These are phyloP conservation scores for Coptodon rendalli DNA, from an alignment of 2,113 vertebrate genomes.

Conservation along the genomic window DNA sequence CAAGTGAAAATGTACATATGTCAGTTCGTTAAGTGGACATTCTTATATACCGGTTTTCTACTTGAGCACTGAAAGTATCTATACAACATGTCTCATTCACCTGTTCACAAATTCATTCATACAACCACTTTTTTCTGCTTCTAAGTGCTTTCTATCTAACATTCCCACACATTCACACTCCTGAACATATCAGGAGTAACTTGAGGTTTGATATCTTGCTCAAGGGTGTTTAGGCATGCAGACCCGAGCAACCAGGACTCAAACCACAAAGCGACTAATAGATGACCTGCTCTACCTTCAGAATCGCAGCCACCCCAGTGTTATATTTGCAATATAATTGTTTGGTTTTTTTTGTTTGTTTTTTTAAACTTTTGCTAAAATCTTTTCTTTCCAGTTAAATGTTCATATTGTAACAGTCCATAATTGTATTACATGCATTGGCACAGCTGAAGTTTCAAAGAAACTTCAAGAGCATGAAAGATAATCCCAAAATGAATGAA, in stretches of 20 bases:
- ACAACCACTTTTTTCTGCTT: not conserved
- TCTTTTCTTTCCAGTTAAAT: not conserved
- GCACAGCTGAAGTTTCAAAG: not conserved
- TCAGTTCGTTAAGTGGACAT: not conserved
- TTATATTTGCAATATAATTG: not conserved
- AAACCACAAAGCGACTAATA: not conserved
- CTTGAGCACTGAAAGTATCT: not conserved
- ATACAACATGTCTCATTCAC: not conserved
- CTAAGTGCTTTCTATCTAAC: not conserved
- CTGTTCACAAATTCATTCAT: not conserved
- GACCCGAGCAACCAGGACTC: not conserved
- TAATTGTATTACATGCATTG: not conserved
- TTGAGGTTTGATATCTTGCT: not conserved
- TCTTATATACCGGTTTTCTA: not conserved
- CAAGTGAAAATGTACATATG: not conserved
- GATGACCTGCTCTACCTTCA: not conserved
- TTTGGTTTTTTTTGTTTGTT: fast-evolving
- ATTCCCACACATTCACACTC: not conserved
- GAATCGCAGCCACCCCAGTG: not conserved
- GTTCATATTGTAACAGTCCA: not conserved
- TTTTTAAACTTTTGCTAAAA: not conserved
- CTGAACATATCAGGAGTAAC: not conserved
- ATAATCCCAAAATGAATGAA: not conserved
- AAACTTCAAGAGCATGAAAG: not conserved
- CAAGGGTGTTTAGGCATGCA: not conserved